Evolutionary conservation across 1,140 invertebrate genomes (phyloP).

Genomic region (Tetraneura akinire): DNA sequence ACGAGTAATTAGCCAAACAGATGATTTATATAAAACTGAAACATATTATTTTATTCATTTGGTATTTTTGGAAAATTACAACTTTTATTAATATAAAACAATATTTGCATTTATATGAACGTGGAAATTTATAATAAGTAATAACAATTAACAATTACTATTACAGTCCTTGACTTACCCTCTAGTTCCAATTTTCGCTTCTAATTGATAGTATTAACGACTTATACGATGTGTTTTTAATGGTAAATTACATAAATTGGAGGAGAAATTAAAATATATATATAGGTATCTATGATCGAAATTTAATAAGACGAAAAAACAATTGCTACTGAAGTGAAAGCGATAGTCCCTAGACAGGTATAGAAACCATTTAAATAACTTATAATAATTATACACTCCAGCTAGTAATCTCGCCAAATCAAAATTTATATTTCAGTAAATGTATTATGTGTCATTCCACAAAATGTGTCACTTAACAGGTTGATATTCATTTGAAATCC

Average conservation of each 20-base stretch:
- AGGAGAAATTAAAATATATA: slow-evolving; percentile 18
- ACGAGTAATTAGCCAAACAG: too few species aligned
- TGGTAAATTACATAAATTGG: neutral
- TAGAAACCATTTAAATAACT: neutral
- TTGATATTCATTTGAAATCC: too few species aligned
- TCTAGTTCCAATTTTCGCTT: neutral
- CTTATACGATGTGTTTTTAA: neutral
- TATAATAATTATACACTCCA: too few species aligned
- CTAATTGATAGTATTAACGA: slow-evolving; percentile 12
- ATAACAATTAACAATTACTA: too few species aligned
- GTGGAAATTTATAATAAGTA: too few species aligned
- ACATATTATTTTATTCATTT: too few species aligned
- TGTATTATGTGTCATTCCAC: too few species aligned
- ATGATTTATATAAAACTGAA: too few species aligned
- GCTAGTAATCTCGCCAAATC: neutral
- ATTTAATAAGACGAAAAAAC: neutral
- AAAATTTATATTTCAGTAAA: neutral
- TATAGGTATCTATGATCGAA: neutral
- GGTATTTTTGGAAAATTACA: too few species aligned
- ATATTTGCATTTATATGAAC: neutral
- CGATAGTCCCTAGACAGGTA: slow-evolving; percentile 9
- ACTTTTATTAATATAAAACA: neutral
- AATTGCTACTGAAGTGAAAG: slow-evolving; percentile 33
- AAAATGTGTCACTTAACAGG: too few species aligned
- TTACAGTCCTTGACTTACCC: neutral